Evolutionary conservation across 2,797 vertebrate genomes (phyloP).

Genomic region (Onychomys torridus): DNA sequence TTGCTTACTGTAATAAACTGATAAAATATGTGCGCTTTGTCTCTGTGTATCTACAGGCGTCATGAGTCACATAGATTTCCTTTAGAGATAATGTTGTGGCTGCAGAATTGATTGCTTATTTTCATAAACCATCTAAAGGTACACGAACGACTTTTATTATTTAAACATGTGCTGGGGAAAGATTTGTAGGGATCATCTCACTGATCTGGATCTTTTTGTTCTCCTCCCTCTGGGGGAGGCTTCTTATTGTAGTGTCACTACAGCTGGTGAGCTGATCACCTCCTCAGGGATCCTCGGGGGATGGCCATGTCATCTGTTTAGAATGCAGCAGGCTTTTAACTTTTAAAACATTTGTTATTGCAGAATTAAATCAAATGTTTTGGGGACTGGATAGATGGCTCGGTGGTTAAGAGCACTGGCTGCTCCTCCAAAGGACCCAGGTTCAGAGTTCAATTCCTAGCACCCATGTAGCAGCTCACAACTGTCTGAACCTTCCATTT

Average conservation of each 20-base stretch:
- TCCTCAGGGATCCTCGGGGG: not conserved
- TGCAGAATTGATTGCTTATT: slow-evolving; percentile 93
- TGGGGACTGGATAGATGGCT: not conserved
- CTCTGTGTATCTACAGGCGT: slow-evolving; percentile 91
- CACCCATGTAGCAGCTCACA: not conserved
- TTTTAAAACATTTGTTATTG: slow-evolving; percentile 56
- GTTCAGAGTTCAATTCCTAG: not conserved
- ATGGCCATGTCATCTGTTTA: slow-evolving; percentile 48
- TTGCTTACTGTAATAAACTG: slow-evolving; percentile 94
- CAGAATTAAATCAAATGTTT: slow-evolving; percentile 63
- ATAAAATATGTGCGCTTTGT: slow-evolving; percentile 93
- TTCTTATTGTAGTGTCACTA: slow-evolving; percentile 69
- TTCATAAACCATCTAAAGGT: slow-evolving; percentile 90
- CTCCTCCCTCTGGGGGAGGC: slow-evolving; percentile 75
- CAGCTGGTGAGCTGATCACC: slow-evolving; percentile 47
- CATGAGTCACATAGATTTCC: slow-evolving; percentile 92
- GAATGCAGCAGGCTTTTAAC: slow-evolving; percentile 55
- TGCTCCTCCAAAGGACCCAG: not conserved
- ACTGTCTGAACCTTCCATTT: not conserved
- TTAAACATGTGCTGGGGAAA: slow-evolving; percentile 86
- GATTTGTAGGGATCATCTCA: slow-evolving; percentile 85
- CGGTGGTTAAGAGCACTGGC: not conserved
- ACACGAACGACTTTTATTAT: slow-evolving; percentile 88
- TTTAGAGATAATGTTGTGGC: slow-evolving; percentile 93
- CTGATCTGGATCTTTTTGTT: slow-evolving; percentile 83